Base-by-base conservation (phyloP, 1,140 invertebrate species). In the Drosophila cardini region DNA sequence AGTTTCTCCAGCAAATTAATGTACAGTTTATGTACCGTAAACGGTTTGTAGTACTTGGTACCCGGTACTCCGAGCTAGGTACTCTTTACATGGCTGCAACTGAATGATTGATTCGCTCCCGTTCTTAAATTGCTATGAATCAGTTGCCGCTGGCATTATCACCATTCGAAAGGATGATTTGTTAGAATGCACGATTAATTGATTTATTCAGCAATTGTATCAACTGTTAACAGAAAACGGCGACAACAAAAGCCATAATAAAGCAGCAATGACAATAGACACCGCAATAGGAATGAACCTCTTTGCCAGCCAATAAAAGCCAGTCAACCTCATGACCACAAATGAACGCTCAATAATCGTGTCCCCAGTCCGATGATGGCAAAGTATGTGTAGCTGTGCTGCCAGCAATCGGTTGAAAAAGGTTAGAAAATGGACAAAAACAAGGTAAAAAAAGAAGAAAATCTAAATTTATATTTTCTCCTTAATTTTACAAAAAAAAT, bases 301-400 rank as follows among this genome's bases (percentile, higher is more conserved):
- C 18, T n/a, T 26, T 48, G 46, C 9, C 30, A 16, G 26, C 9
- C 13, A 42, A 67, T 58, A 18, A 38, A 34, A 46, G 30, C 10
- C 50, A n/a, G 42, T 36, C 43, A 9, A 57, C 60, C 32, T 53
- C 50, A 43, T 71, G 30, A 36, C 52, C 40, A 52, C 60, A 71
- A 71, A 62, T 71, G 40, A 36, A 53, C 36, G 32, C 48, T 34
- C 34, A 69, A 69, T 69, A 42, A 60, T 40, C 55, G 55, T 69
- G 43, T 48, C 50, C 21, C 18, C 32, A 60, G 55, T 57, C 45
- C 65, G 34, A 42, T 50, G 65, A 69, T 67, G 53, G 52, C 40
- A 67, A 13, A 6, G 40, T 3, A 16, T 34, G 16, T 45, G 13
- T 46, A 5, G 6, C 0, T 45, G n/a, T 43, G 21, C 21, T 26